Percentiles rank a stretch among this genome's conserved stretches.
Conservation (phyloP, 2,888 invertebrate genomes). For the Drosophila anomelani region DNA sequence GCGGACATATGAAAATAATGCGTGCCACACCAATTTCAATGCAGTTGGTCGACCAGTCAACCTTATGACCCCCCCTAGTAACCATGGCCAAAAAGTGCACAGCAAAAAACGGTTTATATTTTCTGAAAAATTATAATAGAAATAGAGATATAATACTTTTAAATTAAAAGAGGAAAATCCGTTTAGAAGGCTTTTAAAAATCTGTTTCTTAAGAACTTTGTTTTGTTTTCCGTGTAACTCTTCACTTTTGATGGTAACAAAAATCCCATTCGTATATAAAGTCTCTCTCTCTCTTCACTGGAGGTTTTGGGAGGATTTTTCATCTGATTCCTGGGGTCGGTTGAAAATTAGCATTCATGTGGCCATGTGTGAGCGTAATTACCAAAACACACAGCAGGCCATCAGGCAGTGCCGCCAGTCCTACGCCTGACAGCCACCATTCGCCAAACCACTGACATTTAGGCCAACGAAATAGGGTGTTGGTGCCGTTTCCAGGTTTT, state of each 20-base stretch:
- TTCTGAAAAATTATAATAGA: not conserved
- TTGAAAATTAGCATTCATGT: slow-evolving; percentile 71
- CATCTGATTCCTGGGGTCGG: slow-evolving; percentile 17
- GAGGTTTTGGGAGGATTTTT: slow-evolving; percentile 2
- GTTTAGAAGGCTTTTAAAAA: no score
- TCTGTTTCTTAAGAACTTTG: no score
- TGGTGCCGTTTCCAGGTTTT: slow-evolving; percentile 7
- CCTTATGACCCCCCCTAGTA: not conserved
- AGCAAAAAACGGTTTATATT: not conserved
- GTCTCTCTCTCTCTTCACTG: not conserved
- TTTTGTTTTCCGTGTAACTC: slow-evolving; percentile 2
- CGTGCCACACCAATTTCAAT: slow-evolving; percentile 58
- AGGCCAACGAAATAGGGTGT: not conserved
- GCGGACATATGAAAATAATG: slow-evolving; percentile 73
- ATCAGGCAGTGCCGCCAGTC: not conserved
- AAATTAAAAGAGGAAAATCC: not conserved
- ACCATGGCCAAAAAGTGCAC: slow-evolving; percentile 9
- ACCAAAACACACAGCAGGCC: slow-evolving; percentile 45
- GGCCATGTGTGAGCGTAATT: slow-evolving; percentile 66
- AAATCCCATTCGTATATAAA: slow-evolving; percentile 23
- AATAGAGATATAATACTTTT: not conserved
- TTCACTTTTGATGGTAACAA: slow-evolving; percentile 12
- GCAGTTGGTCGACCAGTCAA: slow-evolving; percentile 28
- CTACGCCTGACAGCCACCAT: slow-evolving; percentile 7
- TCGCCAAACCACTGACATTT: slow-evolving; percentile 12